Evolutionary conservation across 1,140 invertebrate genomes (phyloP).

Genomic region (Lordiphosa mommai): DNA sequence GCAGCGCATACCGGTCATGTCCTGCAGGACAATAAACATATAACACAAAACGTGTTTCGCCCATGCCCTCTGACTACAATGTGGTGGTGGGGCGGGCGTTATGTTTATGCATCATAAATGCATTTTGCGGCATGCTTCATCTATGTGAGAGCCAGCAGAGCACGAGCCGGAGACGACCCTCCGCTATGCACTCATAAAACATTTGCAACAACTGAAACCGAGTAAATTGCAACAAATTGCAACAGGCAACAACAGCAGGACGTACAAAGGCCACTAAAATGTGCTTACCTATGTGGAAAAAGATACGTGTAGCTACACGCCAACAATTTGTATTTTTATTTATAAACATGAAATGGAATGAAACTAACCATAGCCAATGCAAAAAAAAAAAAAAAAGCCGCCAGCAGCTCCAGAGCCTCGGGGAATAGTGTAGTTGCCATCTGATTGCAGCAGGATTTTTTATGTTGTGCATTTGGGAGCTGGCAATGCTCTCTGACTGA

Average conservation of each 20-base stretch:
- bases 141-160: conserved; percentile 2
- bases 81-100: conserved; percentile 25
- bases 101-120: conserved; percentile 76
- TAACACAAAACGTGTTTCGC: conserved; percentile 31
- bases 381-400: conserved; percentile 7
- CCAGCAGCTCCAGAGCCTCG: background rate
- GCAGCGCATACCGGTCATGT: conserved; percentile 15
- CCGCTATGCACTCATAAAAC: conserved; percentile 65
- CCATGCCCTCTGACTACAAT: conserved; percentile 16
- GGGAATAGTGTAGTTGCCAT: conserved; percentile 40
- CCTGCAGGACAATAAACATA: conserved; percentile 53
- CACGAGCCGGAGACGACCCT: conserved; percentile 2
- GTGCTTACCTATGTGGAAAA: conserved; percentile 61
- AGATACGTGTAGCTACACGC: conserved; percentile 35
- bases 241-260: conserved; percentile 22
- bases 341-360: conserved; percentile 4
- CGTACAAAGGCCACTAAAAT: conserved; percentile 39
- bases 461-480: conserved; percentile 41
- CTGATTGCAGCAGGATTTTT: conserved; percentile 52
- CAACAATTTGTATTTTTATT: conserved; percentile 55
- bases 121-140: conserved; percentile 39
- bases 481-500: background rate
- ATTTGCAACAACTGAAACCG: conserved; percentile 51
- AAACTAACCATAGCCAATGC: conserved; percentile 1
- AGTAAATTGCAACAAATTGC: conserved; percentile 63